A percentile compares a stretch with the other conserved stretches of the same genome.
phyloP scores from a whole-genome alignment of 2,113 vertebrate species.

The Nycticorax nycticorax region DNA sequence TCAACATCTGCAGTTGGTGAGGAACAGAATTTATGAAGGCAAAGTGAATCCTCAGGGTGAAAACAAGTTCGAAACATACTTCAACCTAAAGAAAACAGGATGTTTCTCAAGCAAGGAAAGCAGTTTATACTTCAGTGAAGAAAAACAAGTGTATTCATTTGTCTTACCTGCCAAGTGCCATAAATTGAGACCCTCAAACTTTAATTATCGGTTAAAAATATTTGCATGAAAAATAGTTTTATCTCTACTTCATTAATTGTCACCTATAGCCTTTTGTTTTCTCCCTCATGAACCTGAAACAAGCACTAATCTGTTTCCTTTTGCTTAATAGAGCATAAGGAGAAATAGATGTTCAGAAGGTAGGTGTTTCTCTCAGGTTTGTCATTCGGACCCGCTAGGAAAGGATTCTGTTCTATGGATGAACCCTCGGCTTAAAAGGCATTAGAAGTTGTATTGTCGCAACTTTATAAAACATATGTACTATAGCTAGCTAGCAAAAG shows the following conservation, averaged over 20 bases:
- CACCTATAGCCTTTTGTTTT: background rate
- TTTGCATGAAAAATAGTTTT: background rate
- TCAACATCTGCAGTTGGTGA: conserved; percentile 31
- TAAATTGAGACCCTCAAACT: background rate
- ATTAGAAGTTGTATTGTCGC: background rate
- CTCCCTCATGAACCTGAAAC: background rate
- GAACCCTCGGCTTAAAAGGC: background rate
- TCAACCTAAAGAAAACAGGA: conserved; percentile 47
- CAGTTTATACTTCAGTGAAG: background rate
- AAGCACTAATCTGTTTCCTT: background rate
- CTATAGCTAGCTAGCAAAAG: background rate
- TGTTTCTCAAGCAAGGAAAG: conserved; percentile 36
- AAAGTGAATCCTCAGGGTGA: conserved; percentile 26
- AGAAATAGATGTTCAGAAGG: background rate
- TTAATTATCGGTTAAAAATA: background rate
- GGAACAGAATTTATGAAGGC: conserved; percentile 17
- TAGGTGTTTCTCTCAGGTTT: background rate
- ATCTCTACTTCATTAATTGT: background rate
- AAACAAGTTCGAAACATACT: conserved; percentile 33
- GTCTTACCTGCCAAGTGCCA: background rate
- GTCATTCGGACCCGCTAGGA: background rate
- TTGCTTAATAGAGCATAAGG: background rate
- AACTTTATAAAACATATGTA: background rate
- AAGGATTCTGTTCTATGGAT: background rate
- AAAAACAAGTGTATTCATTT: conserved; percentile 8